Base-by-base conservation (phyloP, 2,113 vertebrate genomes). In the Mobula birostris region DNA sequence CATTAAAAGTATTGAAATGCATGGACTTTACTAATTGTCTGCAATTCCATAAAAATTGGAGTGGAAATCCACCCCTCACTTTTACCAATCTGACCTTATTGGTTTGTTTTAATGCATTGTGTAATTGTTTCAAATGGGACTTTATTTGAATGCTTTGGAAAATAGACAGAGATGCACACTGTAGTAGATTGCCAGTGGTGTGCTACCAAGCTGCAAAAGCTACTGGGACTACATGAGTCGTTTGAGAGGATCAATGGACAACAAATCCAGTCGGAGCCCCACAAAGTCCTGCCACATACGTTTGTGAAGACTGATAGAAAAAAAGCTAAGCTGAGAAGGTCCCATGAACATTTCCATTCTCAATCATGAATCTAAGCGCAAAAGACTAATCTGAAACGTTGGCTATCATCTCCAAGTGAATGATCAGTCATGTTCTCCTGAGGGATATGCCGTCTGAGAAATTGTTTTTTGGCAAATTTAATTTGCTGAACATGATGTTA, bases 1-100 rank as follows among this genome's bases (percentile, higher is more conserved):
- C 40, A 93, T 93, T 93, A 93, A 93, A 93, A 74, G 70, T 70
- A 72, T 58, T 66, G 61, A 90, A 90, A 66, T 90, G 85, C 85
- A 66, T 90, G 85, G 85, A 90, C 61, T 90, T 66, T 90, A 90
- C 14, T 63, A 61, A 88, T 66, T 90, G 85, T 66, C 61, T 66
- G 61, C 85, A 90, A 88, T 32, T 88, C 85, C 85, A 15, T n/a
- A 29, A 32, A n/a, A 66, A 90, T 8, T 90, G 29, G 29, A 90
- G 29, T 68, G 32, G 85, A 63, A 88, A 66, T 66, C 27, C 8
- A 36, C 29, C 80, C 19, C 56, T 58, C 82, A 40, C 48, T 85
- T 32, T 88, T 29, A 17, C 78, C 85, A 68, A 12, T 63, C 32
- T 29, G 66, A n/a, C 2, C 1, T 74, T 29, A 4, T 6, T 61